phyloP scores from a whole-genome alignment of 2,888 invertebrate genomes.

The Globia sparganii region DNA sequence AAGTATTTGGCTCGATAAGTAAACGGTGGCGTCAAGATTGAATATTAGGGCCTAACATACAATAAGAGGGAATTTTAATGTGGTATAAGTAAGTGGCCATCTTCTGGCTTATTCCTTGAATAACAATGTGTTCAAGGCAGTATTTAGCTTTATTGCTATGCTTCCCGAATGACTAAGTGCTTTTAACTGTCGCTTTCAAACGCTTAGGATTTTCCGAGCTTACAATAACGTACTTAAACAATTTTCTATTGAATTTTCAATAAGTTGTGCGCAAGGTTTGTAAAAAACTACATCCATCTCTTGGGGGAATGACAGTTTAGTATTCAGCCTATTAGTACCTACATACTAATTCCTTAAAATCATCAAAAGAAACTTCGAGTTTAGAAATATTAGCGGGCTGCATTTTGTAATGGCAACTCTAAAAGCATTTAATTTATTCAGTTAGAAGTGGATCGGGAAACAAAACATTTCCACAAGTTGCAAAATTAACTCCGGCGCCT shows the following conservation, averaged over 20 bases:
- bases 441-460: neutral
- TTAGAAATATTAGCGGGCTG: neutral
- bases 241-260: neutral
- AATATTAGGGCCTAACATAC: conserved; percentile 30
- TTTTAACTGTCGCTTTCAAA: conserved; percentile 15
- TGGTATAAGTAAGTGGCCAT: conserved; percentile 14
- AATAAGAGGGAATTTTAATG: conserved; percentile 36
- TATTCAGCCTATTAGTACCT: neutral
- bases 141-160: conserved; percentile 40
- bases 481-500: neutral
- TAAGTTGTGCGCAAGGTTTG: neutral
- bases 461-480: neutral
- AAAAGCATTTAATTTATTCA: neutral
- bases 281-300: neutral
- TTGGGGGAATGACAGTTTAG: neutral
- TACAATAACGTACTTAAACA: neutral
- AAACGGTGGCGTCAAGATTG: conserved; percentile 24
- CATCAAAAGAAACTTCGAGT: neutral
- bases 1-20: conserved; percentile 24
- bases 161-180: conserved; percentile 17
- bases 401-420: neutral
- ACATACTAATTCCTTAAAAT: neutral
- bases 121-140: conserved; percentile 19
- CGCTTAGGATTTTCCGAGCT: neutral
- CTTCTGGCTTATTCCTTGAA: conserved; percentile 4